phyloP scores from a whole-genome alignment of 2,113 vertebrate genomes.

The Pungitius pungitius region DNA sequence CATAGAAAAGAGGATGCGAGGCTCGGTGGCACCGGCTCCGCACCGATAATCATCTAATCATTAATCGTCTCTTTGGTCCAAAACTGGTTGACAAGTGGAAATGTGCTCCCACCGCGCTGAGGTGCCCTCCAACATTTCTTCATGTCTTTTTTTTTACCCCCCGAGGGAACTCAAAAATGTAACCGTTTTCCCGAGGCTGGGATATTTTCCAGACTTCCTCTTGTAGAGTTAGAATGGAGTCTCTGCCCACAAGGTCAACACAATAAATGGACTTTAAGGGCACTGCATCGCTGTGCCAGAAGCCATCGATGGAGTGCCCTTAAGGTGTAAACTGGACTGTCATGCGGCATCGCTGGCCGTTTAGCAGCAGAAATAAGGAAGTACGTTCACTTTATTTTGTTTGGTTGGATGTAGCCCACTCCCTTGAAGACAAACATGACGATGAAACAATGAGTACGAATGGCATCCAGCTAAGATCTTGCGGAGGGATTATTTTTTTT shows the following conservation, averaged over 20 bases:
- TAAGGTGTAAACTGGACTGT: not conserved
- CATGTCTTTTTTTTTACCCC: slow-evolving; percentile 36
- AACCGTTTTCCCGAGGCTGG: slow-evolving; percentile 65
- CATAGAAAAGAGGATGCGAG: not conserved
- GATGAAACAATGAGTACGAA: not conserved
- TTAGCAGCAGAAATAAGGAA: too few species aligned
- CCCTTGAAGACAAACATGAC: not conserved
- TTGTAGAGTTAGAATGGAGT: not conserved
- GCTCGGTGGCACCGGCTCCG: not conserved
- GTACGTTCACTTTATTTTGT: too few species aligned
- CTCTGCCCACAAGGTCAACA: not conserved
- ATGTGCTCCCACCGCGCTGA: not conserved
- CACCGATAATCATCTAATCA: not conserved
- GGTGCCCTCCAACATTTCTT: slow-evolving; percentile 7
- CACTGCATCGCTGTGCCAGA: not conserved
- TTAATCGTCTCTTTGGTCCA: not conserved
- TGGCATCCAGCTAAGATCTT: not conserved
- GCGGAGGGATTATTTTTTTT: not conserved
- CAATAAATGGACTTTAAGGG: not conserved
- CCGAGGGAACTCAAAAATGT: slow-evolving; percentile 36
- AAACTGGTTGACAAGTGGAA: not conserved
- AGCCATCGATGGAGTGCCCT: not conserved
- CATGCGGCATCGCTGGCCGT: too few species aligned
- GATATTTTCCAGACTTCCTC: not conserved
- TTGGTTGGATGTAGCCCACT: too few species aligned